Evolutionary conservation across 2,797 vertebrate species (phyloP), one percentile per base, ranked within the genome.

Genomic region (Ceyx erithaca): DNA sequence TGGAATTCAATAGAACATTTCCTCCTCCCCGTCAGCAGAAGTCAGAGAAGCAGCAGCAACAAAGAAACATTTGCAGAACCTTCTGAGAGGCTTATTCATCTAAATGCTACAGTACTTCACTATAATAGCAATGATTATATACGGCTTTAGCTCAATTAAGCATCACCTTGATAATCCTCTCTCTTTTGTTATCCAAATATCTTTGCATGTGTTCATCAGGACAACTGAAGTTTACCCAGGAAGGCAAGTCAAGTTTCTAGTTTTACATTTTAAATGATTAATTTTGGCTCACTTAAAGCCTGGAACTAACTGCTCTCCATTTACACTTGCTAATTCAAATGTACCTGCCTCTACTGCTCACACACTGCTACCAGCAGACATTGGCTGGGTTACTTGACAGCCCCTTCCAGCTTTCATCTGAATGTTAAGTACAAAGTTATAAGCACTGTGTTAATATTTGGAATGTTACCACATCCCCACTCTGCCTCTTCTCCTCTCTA

Each of bases 141-240:
- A 68, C 89, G 81, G 86, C 92, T 89, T 92, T 89, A 66, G 78
- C 58, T 89, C 95, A 94, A 91, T 95, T 95, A 96, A 90, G 52
- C 85, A 88, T 93, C 89, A 76, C 95, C 72, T 80, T 80, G 33
- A 80, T 89, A 95, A 96, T 95, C 55, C 40, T 49, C 48, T 59
- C 40, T 77, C 76, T 91, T 96, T 96, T 94, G 66, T 97, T 91
- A 93, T 79, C 63, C 68, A 77, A 80, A 84, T 73, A 80, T 33
- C 87, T 79, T 63, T 94, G 66, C 49, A 69, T 46, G 8, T 58
- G 57, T 82, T 95, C 77, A 76, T 94, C 85, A 73, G 78, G 45
- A 86, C 90, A 85, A 85, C 46, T 80, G 69, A 94, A 76, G 48
- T 75, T 95, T 91, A 66, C n/a, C 46, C 71, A 76, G 57, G 54